Percentiles rank a stretch among this genome's conserved stretches.
Evolutionary conservation across 2,113 vertebrate genomes (phyloP).

Genomic region (Spea multiplicata): DNA sequence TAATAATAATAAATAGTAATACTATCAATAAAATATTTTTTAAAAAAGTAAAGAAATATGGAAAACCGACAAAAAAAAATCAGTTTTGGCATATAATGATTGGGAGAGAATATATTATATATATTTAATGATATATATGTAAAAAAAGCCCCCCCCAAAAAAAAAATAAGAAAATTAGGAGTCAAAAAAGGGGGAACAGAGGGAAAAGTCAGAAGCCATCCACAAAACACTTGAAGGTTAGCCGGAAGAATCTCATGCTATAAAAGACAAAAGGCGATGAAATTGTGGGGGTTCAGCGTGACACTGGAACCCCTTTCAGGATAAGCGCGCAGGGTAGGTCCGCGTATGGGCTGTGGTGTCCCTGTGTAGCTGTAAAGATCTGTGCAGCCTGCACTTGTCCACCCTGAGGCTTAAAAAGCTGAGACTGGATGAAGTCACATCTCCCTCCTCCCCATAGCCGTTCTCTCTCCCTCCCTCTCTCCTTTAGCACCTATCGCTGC

Average conservation of each 20-base stretch:
- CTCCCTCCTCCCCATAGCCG: slow-evolving; percentile 49
- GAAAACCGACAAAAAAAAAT: not conserved
- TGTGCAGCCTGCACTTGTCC: slow-evolving; percentile 46
- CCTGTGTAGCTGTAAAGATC: slow-evolving; percentile 47
- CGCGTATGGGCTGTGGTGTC: slow-evolving; percentile 3
- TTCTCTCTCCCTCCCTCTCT: slow-evolving; percentile 10
- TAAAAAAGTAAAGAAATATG: not conserved
- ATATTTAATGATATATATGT: not conserved
- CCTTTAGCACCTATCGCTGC: slow-evolving; percentile 12
- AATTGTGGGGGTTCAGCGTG: slow-evolving; percentile 20
- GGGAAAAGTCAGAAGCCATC: slow-evolving; percentile 75
- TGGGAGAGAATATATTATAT: not conserved
- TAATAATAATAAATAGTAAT: not conserved
- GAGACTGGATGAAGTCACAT: slow-evolving; percentile 53
- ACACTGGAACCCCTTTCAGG: not conserved
- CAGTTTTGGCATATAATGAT: slow-evolving; percentile 4
- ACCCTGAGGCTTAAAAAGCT: slow-evolving; percentile 51
- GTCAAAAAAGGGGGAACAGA: not conserved
- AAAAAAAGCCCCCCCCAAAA: slow-evolving; percentile 1
- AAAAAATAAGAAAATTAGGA: not conserved
- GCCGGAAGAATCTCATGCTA: slow-evolving; percentile 81
- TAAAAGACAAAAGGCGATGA: not conserved
- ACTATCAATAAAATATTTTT: not conserved
- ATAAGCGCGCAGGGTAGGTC: not conserved
- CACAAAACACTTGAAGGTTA: slow-evolving; percentile 84